Percentiles rank a stretch among this genome's conserved stretches.
phyloP scores from a whole-genome alignment of 2,888 invertebrate species.

The Hydrotaea diabolus region DNA sequence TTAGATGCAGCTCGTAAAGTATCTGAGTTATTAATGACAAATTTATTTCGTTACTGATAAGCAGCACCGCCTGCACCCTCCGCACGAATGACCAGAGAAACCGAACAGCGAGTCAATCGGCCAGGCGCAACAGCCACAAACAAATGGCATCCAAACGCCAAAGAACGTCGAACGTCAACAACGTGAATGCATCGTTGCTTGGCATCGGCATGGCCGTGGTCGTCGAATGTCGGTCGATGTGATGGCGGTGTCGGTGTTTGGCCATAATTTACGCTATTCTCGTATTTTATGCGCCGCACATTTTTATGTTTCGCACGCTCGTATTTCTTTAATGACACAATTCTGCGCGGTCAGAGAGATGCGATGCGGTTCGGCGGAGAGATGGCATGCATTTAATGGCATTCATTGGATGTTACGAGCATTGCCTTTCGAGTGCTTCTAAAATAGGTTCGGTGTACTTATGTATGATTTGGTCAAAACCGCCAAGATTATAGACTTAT shows the following conservation, averaged over 20 bases:
- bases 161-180: background rate
- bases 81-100: background rate
- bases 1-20: conserved; percentile 73
- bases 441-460: too few relatives aligned
- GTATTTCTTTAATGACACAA: conserved; percentile 7
- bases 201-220: background rate
- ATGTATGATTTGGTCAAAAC: too few relatives aligned
- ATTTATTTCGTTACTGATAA: conserved; percentile 70
- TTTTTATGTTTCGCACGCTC: conserved; percentile 22
- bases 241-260: conserved; percentile 12
- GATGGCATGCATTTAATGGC: background rate
- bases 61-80: background rate
- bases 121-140: too few relatives aligned
- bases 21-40: conserved; percentile 74
- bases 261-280: conserved; percentile 11
- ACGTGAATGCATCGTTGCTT: background rate
- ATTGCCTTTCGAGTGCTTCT: too few relatives aligned
- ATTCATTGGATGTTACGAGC: background rate
- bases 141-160: background rate
- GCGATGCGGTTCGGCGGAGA: background rate
- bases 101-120: too few relatives aligned
- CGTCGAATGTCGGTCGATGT: background rate
- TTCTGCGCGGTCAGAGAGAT: background rate
- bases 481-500: too few relatives aligned
- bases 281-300: conserved; percentile 15